Base-by-base conservation (phyloP, 2,113 vertebrate species). In the Chaetura pelagica region DNA sequence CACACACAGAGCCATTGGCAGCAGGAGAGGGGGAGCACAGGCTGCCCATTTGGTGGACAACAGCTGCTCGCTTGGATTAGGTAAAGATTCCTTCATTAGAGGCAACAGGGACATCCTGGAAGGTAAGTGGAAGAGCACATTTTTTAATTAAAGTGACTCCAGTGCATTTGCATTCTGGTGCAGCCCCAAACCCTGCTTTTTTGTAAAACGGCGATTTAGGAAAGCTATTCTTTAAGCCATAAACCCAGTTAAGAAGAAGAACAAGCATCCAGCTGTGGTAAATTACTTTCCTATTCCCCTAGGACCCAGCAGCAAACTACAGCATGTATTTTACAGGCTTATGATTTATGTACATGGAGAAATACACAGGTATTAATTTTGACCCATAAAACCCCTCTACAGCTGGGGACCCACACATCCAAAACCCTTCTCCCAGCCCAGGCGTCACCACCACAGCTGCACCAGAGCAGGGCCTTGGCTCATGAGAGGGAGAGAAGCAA, bases 211-310 rank as follows among this genome's bases (percentile, higher is more conserved):
- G 67, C 4, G 2, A 90, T 63, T 61, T 84, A 84, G 80, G 88
- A 92, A 94, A 94, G 64, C 73, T 32, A 3, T 84, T 93, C 58
- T 93, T 77, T 24, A 80, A 79, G 78, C 35, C 24, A 19, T 35
- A 92, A 88, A 71, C 80, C 44, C n/a, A 61, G 68, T 72, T 92
- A 52, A 89, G 74, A 92, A 74, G 83, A 77, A 0, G 3, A 94
- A 96, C 40, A 85, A 83, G 78, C 72, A 63, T 91, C 82, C 96
- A 97, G 94, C 90, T 95, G 95, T 64, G 76, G 85, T 86, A 84
- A 92, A 96, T 94, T 92, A 94, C 75, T 48, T 63, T 42, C 55
- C 64, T 35, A 7, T 32, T 92, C 95, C 79, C 96, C 6, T 61
- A 77, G 89, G 93, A 87, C 59, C 44, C 68, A 84, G 85, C 87